These are phyloP conservation scores for Suillia variegata DNA, from an alignment of 2,888 invertebrate genomes.

Conservation along the genomic window DNA sequence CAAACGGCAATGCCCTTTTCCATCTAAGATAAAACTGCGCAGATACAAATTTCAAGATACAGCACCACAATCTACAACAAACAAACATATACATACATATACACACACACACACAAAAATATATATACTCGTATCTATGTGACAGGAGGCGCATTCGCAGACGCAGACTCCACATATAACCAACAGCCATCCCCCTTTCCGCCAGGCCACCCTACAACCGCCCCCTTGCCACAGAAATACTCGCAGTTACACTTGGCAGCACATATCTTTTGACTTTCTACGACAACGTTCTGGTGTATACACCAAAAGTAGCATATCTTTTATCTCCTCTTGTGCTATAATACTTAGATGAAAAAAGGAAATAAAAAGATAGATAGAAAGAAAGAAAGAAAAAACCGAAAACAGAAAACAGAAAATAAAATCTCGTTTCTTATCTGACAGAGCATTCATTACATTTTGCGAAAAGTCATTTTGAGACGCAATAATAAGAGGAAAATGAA, in stretches of 20 bases:
- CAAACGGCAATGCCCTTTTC: constrained; percentile 55
- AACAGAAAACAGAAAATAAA: too few species aligned
- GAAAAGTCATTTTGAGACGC: constrained; percentile 27
- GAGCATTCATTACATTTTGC: constrained; percentile 50
- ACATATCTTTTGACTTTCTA: too few species aligned
- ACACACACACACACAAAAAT: background rate
- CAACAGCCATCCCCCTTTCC: too few species aligned
- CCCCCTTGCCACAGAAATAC: too few species aligned
- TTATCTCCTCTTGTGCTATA: too few species aligned
- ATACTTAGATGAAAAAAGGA: too few species aligned
- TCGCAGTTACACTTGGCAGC: too few species aligned
- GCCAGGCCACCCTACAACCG: too few species aligned
- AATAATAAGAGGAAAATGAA: constrained; percentile 9
- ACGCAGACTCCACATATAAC: background rate
- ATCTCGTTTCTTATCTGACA: constrained; percentile 39
- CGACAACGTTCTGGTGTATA: too few species aligned
- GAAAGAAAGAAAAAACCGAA: too few species aligned
- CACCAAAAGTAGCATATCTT: too few species aligned
- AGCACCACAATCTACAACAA: background rate
- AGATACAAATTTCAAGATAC: constrained; percentile 20
- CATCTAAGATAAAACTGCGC: constrained; percentile 51
- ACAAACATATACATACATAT: constrained; percentile 7
- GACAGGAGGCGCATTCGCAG: background rate
- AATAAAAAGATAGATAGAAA: too few species aligned
- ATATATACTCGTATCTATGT: constrained; percentile 5